A percentile compares a stretch with the other conserved stretches of the same genome.
These are phyloP conservation scores for Choristoneura fumiferana DNA, from an alignment of 1,140 invertebrate species.

Conservation along the genomic window DNA sequence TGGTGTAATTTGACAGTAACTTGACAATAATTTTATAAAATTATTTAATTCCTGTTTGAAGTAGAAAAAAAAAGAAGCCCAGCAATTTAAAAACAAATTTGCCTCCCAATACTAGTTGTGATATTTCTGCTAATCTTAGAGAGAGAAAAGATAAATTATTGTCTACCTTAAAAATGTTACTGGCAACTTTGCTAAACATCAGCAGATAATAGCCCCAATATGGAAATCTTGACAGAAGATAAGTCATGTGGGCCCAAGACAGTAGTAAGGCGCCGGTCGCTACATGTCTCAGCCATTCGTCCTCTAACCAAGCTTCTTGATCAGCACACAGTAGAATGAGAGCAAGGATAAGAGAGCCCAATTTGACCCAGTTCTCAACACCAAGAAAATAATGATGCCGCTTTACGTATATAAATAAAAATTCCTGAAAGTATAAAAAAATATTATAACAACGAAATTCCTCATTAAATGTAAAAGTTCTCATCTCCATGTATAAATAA, in stretches of 20 bases:
- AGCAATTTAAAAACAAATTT: no score
- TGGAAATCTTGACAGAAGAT: conserved; percentile 58
- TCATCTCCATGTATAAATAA: background rate
- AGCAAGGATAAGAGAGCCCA: conserved; percentile 32
- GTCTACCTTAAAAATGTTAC: conserved; percentile 44
- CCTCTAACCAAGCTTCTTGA: conserved; percentile 9
- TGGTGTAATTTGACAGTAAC: no score
- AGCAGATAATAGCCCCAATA: conserved; percentile 48
- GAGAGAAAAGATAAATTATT: no score
- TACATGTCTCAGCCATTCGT: conserved; percentile 53
- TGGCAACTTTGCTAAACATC: conserved; percentile 54
- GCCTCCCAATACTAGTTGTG: no score
- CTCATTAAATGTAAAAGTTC: background rate
- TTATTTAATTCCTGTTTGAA: no score
- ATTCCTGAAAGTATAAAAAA: conserved; percentile 12
- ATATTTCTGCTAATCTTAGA: no score
- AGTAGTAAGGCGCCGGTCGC: conserved; percentile 55
- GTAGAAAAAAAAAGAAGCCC: no score
- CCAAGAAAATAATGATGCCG: background rate
- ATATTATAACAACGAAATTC: background rate
- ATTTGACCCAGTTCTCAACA: conserved; percentile 30
- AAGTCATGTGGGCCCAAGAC: conserved; percentile 61
- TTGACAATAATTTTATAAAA: no score
- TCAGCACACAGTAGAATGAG: conserved; percentile 21
- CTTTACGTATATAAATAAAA: background rate